A percentile compares a stretch with the other conserved stretches of the same genome.
Evolutionary conservation across 2,113 vertebrate genomes (phyloP).

Genomic region (Toxostoma redivivum): DNA sequence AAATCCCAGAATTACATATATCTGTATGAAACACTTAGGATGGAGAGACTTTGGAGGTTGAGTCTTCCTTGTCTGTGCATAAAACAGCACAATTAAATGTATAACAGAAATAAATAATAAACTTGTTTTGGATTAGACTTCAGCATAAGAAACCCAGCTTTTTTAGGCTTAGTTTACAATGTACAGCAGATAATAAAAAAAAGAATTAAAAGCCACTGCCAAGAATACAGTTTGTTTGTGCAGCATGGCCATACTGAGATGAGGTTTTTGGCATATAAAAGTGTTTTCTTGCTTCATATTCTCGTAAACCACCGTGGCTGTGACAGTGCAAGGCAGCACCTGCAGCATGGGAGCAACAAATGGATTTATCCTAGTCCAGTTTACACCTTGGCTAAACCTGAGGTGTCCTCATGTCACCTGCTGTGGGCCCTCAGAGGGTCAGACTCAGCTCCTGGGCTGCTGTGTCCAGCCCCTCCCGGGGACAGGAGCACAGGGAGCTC

Average conservation of each 20-base stretch:
- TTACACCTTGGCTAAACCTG: not conserved
- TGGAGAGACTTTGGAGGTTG: not conserved
- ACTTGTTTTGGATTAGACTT: not conserved
- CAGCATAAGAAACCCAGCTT: not conserved
- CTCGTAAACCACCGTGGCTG: fast-evolving
- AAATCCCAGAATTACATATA: not conserved
- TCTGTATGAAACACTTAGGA: not conserved
- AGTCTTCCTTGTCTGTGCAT: not conserved
- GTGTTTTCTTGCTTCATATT: not conserved
- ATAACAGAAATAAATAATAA: not conserved
- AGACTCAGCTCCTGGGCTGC: not conserved
- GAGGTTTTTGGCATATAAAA: not conserved
- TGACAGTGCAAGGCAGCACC: not conserved
- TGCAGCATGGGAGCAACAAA: fast-evolving
- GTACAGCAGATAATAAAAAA: not conserved
- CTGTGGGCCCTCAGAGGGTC: not conserved
- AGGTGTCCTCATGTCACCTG: not conserved
- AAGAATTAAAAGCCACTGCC: not conserved
- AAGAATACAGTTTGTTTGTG: not conserved
- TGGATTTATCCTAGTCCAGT: not conserved
- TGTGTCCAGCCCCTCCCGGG: not conserved
- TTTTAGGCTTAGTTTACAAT: not conserved
- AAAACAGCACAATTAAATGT: not conserved
- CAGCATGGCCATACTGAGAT: not conserved
- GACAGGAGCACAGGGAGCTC: not conserved